phyloP scores from a whole-genome alignment of 2,888 invertebrate species.

The Nephrotoma appendiculata region DNA sequence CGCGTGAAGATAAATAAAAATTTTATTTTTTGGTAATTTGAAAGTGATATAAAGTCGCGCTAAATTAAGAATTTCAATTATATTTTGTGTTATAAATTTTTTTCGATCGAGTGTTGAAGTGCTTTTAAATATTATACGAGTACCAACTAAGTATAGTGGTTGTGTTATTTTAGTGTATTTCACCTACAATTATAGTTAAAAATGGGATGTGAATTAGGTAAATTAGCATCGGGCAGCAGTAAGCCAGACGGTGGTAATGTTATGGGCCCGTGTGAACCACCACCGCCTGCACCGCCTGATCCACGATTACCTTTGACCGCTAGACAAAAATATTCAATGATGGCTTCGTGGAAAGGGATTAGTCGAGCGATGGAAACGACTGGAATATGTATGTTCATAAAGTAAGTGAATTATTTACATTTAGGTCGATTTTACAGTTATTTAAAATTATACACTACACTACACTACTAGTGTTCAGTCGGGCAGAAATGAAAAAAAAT shows the following conservation, averaged over 20 bases:
- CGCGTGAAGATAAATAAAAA: background rate
- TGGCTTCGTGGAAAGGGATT: conserved; percentile 85
- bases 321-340: conserved; percentile 74
- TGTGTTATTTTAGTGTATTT: background rate
- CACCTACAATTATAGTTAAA: background rate
- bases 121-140: background rate
- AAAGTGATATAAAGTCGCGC: background rate
- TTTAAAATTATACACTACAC: too few relatives aligned
- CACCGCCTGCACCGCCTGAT: conserved; percentile 56
- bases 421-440: too few relatives aligned
- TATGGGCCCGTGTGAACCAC: conserved; percentile 40
- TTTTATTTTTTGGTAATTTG: background rate
- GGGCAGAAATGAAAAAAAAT: too few relatives aligned
- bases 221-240: conserved; percentile 40
- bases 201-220: conserved; percentile 70
- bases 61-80: background rate
- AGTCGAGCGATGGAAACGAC: conserved; percentile 78
- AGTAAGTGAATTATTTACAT: conserved; percentile 44
- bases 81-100: background rate
- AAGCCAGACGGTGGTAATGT: conserved; percentile 24
- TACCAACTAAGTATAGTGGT: background rate
- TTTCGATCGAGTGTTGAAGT: background rate
- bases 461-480: too few relatives aligned
- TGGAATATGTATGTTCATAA: conserved; percentile 81
- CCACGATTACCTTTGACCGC: conserved; percentile 69